Evolutionary conservation across 2,888 invertebrate species (phyloP), one percentile per base, ranked within the genome.

Genomic region (Pseudeuparius sepicola): DNA sequence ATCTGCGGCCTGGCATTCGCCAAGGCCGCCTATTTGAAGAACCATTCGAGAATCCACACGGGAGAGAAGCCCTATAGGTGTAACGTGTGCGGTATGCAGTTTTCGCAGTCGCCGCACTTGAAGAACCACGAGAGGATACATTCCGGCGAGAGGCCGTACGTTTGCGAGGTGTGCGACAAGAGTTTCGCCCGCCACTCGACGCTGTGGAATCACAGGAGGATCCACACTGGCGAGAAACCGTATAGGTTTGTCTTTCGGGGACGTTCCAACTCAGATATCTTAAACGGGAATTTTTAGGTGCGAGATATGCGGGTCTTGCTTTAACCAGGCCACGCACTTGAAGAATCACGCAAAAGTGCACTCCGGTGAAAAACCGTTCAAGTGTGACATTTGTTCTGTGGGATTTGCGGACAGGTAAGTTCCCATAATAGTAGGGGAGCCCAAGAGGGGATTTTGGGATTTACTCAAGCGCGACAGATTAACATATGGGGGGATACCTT

Each of bases 111-210:
- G 36, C 87, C 87, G 2, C 87, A 88, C 68, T 66, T 88, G 34
- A 87, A 87, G 55, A 88, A 87, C 59, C 87, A 87, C 55, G 87
- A 88, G 61, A 71, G 87, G 52, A 87, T 87, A 36, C 87, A 88
- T 59, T 85, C 85, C 17, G 87, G 87, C 2, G 87, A 87, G 54
- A 75, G 86, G 43, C 87, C 87, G 1, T 87, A 87, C 58, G 85
- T 87, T 40, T 88, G 87, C 59, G 87, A 87, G 60, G 79, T 87
- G 13, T 88, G 87, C 54, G 86, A 87, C 57, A 88, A 88, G 62
- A 85, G 85, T 16, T 87, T 88, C 58, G 87, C 87, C 25, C 70
- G 87, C 44, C 87, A 87, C 59, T 86, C 86, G 4, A 88, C 87
- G 0, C 63, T 88, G 37, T 88, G 87, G 87, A 88, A 87, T 62